These are phyloP conservation scores for Theretra japonica DNA, from an alignment of 2,888 invertebrate genomes.

Conservation along the genomic window DNA sequence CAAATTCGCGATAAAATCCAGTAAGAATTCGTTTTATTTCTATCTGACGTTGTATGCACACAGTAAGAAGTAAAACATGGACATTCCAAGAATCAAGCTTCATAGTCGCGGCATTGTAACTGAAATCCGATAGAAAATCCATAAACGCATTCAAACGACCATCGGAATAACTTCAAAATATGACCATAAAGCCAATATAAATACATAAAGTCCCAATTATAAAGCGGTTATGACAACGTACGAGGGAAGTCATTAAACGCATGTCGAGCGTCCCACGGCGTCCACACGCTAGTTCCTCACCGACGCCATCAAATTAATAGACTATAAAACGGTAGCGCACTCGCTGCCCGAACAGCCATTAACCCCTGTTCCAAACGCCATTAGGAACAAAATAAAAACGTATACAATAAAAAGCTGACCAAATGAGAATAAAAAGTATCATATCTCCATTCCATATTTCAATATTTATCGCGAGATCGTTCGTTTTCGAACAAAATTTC, in stretches of 20 bases:
- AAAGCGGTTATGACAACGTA: constrained; percentile 45
- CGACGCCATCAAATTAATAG: constrained; percentile 65
- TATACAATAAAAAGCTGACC: constrained; percentile 39
- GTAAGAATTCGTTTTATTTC: no score
- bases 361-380: constrained; percentile 69
- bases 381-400: constrained; percentile 59
- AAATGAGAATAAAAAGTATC: constrained; percentile 63
- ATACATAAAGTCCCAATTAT: constrained; percentile 43
- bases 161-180: constrained; percentile 20
- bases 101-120: background rate
- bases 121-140: background rate
- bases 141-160: background rate
- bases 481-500: constrained; percentile 79
- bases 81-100: background rate
- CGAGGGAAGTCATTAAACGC: constrained; percentile 44
- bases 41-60: no score
- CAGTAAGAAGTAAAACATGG: background rate
- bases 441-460: constrained; percentile 81
- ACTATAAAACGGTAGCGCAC: constrained; percentile 78
- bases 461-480: constrained; percentile 82
- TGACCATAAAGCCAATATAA: constrained; percentile 27
- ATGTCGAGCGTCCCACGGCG: constrained; percentile 45
- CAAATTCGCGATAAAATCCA: no score
- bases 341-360: constrained; percentile 60
- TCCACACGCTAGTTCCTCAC: constrained; percentile 31